These are phyloP conservation scores for Gymnoscopelus microlampas DNA, from an alignment of 2,797 vertebrate genomes.

Conservation along the genomic window DNA sequence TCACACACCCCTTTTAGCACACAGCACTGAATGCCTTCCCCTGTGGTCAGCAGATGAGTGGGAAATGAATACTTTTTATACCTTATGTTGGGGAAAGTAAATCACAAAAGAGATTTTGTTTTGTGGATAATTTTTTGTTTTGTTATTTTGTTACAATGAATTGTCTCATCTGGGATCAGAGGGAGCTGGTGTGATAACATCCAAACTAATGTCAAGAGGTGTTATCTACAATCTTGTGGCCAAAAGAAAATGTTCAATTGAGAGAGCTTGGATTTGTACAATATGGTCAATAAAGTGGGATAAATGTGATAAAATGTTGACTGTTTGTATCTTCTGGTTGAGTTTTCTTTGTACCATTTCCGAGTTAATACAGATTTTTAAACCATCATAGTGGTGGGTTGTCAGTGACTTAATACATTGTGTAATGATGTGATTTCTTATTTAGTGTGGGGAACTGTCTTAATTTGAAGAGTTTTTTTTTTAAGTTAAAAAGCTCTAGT, in stretches of 20 bases:
- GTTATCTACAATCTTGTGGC: constrained; percentile 78
- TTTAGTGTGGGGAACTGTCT: no score
- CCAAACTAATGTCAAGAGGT: constrained; percentile 66
- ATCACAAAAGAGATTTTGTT: constrained; percentile 76
- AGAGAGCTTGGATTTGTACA: constrained; percentile 77
- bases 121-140: constrained; percentile 57
- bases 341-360: no score
- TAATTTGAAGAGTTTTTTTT: no score
- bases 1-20: constrained; percentile 58
- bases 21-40: constrained; percentile 88
- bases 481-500: no score
- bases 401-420: no score
- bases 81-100: constrained; percentile 79
- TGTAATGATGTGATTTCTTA: no score
- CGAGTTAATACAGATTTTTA: no score
- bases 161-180: constrained; percentile 68
- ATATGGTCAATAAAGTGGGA: constrained; percentile 82
- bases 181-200: constrained; percentile 66
- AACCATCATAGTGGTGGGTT: no score
- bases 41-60: constrained; percentile 80
- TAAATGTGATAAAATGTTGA: constrained; percentile 38
- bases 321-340: not conserved
- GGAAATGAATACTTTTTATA: constrained; percentile 82
- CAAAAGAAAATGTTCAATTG: constrained; percentile 79
- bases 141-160: constrained; percentile 71